phyloP scores from a whole-genome alignment of 2,888 invertebrate genomes.

The Cantharis rufa region DNA sequence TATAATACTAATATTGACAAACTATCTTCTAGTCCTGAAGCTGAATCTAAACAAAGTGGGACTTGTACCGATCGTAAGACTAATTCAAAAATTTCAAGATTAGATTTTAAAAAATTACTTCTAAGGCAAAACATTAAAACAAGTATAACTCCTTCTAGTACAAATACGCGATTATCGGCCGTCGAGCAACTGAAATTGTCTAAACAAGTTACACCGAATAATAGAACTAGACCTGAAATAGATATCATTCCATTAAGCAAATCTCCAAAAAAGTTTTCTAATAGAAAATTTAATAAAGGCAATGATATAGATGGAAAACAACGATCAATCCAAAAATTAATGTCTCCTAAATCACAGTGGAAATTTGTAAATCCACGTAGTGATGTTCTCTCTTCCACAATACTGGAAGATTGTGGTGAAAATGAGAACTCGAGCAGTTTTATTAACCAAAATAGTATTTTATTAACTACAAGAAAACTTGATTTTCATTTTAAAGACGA shows the following conservation, averaged over 20 bases:
- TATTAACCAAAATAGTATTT: constrained; percentile 58
- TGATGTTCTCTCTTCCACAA: constrained; percentile 84
- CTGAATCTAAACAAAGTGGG: constrained; percentile 56
- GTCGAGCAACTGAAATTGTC: constrained; percentile 78
- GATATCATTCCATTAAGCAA: constrained; percentile 72
- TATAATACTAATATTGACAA: constrained; percentile 50
- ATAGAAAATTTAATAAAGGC: constrained; percentile 61
- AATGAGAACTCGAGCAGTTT: constrained; percentile 72
- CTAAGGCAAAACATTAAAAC: constrained; percentile 75
- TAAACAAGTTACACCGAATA: constrained; percentile 52
- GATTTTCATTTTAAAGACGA: constrained; percentile 2
- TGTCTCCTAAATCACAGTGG: constrained; percentile 74
- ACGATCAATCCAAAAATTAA: constrained; percentile 60
- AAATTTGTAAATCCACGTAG: constrained; percentile 75
- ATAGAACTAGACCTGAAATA: constrained; percentile 54
- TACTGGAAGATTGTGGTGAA: constrained; percentile 82
- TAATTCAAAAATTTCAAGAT: constrained; percentile 70
- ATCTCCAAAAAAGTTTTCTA: constrained; percentile 70
- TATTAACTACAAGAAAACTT: constrained; percentile 34
- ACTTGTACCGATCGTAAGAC: constrained; percentile 69
- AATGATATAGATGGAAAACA: constrained; percentile 54
- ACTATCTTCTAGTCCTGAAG: constrained; percentile 48
- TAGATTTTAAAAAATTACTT: constrained; percentile 82
- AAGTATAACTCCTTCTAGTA: constrained; percentile 57
- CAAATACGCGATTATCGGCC: constrained; percentile 71